Conservation (phyloP, 2,113 vertebrate species). For the Lycocorax pyrrhopterus region DNA sequence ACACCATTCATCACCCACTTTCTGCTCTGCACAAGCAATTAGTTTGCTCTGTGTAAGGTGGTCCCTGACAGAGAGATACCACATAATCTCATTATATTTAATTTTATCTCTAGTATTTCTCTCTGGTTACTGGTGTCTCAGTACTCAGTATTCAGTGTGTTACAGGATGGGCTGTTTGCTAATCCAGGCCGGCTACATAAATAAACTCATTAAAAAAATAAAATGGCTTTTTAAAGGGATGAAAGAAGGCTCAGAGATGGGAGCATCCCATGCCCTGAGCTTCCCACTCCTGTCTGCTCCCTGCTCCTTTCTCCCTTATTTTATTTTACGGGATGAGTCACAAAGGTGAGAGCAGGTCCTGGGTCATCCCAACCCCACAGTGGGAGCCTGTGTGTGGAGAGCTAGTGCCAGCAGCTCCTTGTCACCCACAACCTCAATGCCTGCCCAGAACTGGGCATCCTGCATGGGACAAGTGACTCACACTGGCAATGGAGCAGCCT, state of each 20-base stretch:
- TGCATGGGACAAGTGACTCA: accelerated
- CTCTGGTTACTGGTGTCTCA: background rate
- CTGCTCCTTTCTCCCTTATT: background rate
- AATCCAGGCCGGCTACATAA: background rate
- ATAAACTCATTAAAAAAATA: background rate
- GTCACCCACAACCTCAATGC: too few species aligned
- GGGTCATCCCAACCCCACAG: accelerated
- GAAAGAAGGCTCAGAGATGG: background rate
- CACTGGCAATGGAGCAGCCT: accelerated
- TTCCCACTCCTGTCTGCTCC: background rate
- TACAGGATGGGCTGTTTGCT: background rate
- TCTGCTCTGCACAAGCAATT: constrained; percentile 7
- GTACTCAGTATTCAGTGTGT: background rate
- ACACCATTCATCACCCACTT: background rate
- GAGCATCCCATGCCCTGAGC: background rate
- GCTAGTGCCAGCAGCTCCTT: accelerated
- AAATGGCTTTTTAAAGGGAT: background rate
- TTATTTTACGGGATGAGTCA: background rate
- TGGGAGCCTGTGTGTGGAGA: accelerated
- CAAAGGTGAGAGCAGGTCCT: background rate
- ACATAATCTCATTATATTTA: constrained; percentile 19
- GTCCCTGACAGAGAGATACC: background rate
- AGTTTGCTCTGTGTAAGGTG: background rate
- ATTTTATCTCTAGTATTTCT: constrained; percentile 17
- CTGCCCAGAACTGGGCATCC: background rate